Conservation (phyloP, 2,888 invertebrate species). For the Opisthograptis luteolata region DNA sequence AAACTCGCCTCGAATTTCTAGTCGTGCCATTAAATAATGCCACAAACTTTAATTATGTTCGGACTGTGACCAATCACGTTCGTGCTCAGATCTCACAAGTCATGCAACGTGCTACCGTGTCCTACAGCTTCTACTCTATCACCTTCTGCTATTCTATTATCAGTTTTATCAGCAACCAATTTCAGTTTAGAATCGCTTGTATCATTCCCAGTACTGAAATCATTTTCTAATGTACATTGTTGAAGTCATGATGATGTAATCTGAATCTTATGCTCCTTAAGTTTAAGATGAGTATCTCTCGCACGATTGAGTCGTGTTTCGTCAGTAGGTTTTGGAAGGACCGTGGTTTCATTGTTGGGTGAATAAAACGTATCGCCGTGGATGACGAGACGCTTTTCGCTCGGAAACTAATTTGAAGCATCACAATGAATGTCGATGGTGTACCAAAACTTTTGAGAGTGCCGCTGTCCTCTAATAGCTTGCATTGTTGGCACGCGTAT, state of each 20-base stretch:
- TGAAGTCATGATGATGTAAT: slow-evolving; percentile 57
- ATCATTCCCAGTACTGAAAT: slow-evolving; percentile 48
- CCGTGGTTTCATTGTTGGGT: slow-evolving; percentile 79
- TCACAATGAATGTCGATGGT: slow-evolving; percentile 65
- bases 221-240: slow-evolving; percentile 60
- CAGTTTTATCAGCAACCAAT: slow-evolving; percentile 30
- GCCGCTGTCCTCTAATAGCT: slow-evolving; percentile 62
- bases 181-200: slow-evolving; percentile 59
- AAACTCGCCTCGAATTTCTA: slow-evolving; percentile 80
- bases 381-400: slow-evolving; percentile 78
- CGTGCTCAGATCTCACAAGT: slow-evolving; percentile 82
- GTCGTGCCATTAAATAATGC: slow-evolving; percentile 81
- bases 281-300: slow-evolving; percentile 49
- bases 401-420: slow-evolving; percentile 83
- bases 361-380: slow-evolving; percentile 76
- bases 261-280: slow-evolving; percentile 59
- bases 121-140: slow-evolving; percentile 55
- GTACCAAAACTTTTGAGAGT: slow-evolving; percentile 77
- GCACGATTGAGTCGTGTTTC: slow-evolving; percentile 59
- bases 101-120: slow-evolving; percentile 83
- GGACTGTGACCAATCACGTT: slow-evolving; percentile 83
- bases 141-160: slow-evolving; percentile 48
- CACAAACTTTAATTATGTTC: slow-evolving; percentile 84
- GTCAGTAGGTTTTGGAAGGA: slow-evolving; percentile 66
- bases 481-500: slow-evolving; percentile 70